Evolutionary conservation across 2,113 vertebrate species (phyloP), one percentile per base, ranked within the genome.

Genomic region (Panurus biarmicus): DNA sequence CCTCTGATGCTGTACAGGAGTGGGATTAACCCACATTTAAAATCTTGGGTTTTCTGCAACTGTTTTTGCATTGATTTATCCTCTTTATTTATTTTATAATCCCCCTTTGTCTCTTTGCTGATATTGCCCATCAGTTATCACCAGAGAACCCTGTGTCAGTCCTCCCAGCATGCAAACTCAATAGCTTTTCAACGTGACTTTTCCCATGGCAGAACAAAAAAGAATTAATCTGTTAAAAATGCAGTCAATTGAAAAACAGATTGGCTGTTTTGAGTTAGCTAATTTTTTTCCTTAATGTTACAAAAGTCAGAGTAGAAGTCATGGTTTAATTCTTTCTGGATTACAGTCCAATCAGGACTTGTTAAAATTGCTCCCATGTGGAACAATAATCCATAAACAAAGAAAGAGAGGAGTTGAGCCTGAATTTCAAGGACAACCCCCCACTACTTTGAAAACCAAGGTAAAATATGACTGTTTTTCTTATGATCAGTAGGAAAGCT

Each of bases 381-480:
- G 81, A 97, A 93, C 22, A 90, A 56, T 51, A 94, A 89, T 94
- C 48, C 18, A 92, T 56, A 94, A 95, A 77, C 70, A 94, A 91
- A 95, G 77, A 94, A 71, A 87, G 83, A 47, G 21, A 83, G 36
- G 35, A 89, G 19, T 17, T 74, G 72, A 75, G 53, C 38, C 40
- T 54, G 19, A 14, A 67, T 86, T 94, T 94, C 93, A 95, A 96
- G 86, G 91, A 54, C 76, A 83, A 77, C 12, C 10, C 4, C 14
- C 35, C 18, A 85, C 51, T 78, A 40, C 50, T 94, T 83, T 81
- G 70, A 91, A 95, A 96, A 45, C 0, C 4, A 83, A 78, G 18
- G 53, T 53, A 35, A 92, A 87, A 57, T 33, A 31, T 44, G 50
- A 10, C 8, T 60, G 9, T 6, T 80, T 78, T 89, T 40, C 36